Conservation (phyloP, 1,140 invertebrate genomes). For the Drosophila tsacasi region DNA sequence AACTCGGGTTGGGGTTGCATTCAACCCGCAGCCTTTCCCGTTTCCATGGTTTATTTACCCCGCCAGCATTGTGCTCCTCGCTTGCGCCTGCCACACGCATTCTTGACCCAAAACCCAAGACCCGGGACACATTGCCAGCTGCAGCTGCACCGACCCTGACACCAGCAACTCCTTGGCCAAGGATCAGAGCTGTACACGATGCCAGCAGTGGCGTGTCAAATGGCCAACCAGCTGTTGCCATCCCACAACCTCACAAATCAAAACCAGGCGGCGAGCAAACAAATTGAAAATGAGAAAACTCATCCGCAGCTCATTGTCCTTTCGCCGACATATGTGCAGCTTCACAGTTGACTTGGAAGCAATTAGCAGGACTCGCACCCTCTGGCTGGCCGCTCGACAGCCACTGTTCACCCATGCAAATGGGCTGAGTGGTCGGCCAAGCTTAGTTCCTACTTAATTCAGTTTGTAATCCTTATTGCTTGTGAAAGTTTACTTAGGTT, state of each 20-base stretch:
- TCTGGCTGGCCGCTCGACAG: not conserved
- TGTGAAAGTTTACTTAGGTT: not conserved
- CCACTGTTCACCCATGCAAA: slow-evolving; percentile 57
- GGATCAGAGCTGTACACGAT: slow-evolving; percentile 40
- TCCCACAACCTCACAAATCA: slow-evolving; percentile 59
- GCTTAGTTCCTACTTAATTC: slow-evolving; percentile 5
- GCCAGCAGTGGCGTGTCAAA: slow-evolving; percentile 61
- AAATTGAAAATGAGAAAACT: slow-evolving; percentile 59
- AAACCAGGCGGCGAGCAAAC: slow-evolving; percentile 63
- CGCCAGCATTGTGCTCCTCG: slow-evolving; percentile 63
- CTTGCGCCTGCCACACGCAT: slow-evolving; percentile 78
- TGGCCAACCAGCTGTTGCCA: slow-evolving; percentile 71
- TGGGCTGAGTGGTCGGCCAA: slow-evolving; percentile 40
- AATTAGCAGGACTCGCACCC: slow-evolving; percentile 68
- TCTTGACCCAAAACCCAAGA: slow-evolving; percentile 63
- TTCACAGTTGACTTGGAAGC: slow-evolving; percentile 71
- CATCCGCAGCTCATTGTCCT: slow-evolving; percentile 45
- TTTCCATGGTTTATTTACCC: slow-evolving; percentile 27
- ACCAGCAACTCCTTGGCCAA: slow-evolving; percentile 60
- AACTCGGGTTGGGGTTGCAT: slow-evolving; percentile 55
- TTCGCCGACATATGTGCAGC: slow-evolving; percentile 67
- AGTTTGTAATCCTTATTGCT: slow-evolving; percentile 27
- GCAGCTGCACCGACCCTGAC: slow-evolving; percentile 27
- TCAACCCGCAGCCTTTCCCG: slow-evolving; percentile 63
- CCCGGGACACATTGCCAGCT: slow-evolving; percentile 22